Evolutionary conservation across 2,113 vertebrate species (phyloP).

Genomic region (Aegithalos caudatus): DNA sequence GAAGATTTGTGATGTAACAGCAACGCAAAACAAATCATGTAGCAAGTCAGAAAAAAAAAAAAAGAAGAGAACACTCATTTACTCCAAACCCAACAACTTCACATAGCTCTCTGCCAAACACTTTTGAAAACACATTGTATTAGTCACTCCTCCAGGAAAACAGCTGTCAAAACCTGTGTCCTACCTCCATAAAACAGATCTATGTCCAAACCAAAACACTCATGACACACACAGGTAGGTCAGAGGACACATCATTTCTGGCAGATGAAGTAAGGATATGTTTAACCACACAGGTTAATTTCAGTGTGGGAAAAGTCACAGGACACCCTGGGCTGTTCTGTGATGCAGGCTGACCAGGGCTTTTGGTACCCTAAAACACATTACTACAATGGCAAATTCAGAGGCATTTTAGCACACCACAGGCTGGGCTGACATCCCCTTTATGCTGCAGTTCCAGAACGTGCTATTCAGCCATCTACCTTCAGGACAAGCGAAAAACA

Average conservation of each 20-base stretch:
- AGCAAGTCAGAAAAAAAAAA: neutral
- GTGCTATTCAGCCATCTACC: neutral
- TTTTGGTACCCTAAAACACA: fast-evolving
- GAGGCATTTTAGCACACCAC: neutral
- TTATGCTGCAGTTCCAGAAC: neutral
- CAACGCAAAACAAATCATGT: neutral
- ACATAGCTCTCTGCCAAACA: neutral
- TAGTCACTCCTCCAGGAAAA: neutral
- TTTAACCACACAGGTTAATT: neutral
- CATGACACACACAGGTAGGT: neutral
- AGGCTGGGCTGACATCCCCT: neutral
- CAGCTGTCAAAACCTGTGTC: neutral
- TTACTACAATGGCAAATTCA: neutral
- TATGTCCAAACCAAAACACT: neutral
- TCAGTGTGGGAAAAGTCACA: neutral
- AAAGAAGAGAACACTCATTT: neutral
- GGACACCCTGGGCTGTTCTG: neutral
- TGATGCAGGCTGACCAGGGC: neutral
- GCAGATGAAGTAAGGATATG: neutral
- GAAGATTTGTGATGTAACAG: neutral
- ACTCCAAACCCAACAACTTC: neutral
- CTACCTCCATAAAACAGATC: neutral
- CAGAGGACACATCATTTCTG: neutral
- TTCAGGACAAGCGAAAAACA: neutral
- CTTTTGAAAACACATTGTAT: neutral